These are phyloP conservation scores for Leptopilina drosophilae DNA, from an alignment of 2,888 invertebrate species.

Conservation along the genomic window DNA sequence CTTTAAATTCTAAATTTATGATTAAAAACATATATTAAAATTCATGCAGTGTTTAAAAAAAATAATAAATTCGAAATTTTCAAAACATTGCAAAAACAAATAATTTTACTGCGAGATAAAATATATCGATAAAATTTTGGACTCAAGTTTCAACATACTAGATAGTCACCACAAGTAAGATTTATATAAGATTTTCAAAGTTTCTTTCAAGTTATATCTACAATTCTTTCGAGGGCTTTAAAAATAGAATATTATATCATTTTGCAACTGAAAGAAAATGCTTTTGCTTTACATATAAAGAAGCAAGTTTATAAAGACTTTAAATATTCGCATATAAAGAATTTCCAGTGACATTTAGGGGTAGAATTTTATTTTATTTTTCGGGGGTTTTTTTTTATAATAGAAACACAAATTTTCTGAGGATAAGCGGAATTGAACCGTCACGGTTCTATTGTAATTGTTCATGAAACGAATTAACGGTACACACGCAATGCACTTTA, in stretches of 20 bases:
- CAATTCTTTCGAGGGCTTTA: conserved; percentile 7
- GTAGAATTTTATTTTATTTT: neutral
- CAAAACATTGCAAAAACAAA: no score
- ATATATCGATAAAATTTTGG: conserved; percentile 1
- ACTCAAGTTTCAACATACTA: neutral
- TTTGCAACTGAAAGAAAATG: neutral
- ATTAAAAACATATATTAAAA: neutral
- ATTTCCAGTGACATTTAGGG: conserved; percentile 4
- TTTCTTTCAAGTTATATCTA: conserved; percentile 1
- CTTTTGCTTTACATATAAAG: conserved; percentile 2
- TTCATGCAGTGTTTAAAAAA: neutral
- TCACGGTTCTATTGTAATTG: conserved; percentile 68
- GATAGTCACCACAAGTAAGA: conserved; percentile 7
- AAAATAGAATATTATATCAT: conserved; percentile 1
- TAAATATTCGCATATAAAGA: conserved; percentile 1
- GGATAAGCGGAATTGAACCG: conserved; percentile 60
- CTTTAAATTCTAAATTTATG: neutral
- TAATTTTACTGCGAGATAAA: neutral
- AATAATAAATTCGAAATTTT: neutral
- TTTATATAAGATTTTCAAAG: conserved; percentile 5
- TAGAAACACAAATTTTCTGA: conserved; percentile 2
- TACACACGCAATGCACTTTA: conserved; percentile 72
- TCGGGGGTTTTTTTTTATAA: conserved; percentile 1
- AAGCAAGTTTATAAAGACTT: neutral
- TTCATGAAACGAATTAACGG: conserved; percentile 73